Conservation (phyloP, 2,888 invertebrate genomes). For the Nematopogon swammerdamellus region DNA sequence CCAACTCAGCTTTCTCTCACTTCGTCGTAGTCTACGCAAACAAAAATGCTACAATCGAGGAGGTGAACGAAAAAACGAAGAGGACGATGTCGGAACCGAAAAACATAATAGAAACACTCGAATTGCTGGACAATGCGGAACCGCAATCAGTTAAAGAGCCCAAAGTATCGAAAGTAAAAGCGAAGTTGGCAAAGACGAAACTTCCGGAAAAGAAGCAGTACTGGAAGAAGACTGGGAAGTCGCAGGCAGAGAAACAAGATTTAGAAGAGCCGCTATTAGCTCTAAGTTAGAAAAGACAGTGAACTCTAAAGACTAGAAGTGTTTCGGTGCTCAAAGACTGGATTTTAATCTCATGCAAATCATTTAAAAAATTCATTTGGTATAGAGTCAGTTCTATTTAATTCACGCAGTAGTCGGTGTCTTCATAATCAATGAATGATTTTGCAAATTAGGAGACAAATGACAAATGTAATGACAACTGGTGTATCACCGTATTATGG, state of each 20-base stretch:
- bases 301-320: slow-evolving; percentile 7
- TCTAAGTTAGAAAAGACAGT: slow-evolving; percentile 49
- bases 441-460: no score
- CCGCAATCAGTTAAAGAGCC: slow-evolving; percentile 30
- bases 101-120: slow-evolving; percentile 79
- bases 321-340: neutral
- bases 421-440: no score
- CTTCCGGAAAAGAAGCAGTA: slow-evolving; percentile 40
- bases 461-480: no score
- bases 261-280: slow-evolving; percentile 64
- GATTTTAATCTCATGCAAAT: neutral
- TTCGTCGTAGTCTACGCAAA: slow-evolving; percentile 82
- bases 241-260: slow-evolving; percentile 41
- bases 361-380: no score
- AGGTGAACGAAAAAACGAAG: slow-evolving; percentile 42
- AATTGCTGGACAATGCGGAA: slow-evolving; percentile 60
- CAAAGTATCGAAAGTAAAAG: slow-evolving; percentile 60
- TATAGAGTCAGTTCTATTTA: no score
- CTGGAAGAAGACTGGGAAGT: slow-evolving; percentile 44
- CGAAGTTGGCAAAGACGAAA: slow-evolving; percentile 58
- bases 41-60: slow-evolving; percentile 66
- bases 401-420: no score
- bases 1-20: slow-evolving; percentile 76
- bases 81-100: slow-evolving; percentile 60
- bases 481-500: no score